phyloP scores from a whole-genome alignment of 2,113 vertebrate species.

The Tricholaema leucomelas region DNA sequence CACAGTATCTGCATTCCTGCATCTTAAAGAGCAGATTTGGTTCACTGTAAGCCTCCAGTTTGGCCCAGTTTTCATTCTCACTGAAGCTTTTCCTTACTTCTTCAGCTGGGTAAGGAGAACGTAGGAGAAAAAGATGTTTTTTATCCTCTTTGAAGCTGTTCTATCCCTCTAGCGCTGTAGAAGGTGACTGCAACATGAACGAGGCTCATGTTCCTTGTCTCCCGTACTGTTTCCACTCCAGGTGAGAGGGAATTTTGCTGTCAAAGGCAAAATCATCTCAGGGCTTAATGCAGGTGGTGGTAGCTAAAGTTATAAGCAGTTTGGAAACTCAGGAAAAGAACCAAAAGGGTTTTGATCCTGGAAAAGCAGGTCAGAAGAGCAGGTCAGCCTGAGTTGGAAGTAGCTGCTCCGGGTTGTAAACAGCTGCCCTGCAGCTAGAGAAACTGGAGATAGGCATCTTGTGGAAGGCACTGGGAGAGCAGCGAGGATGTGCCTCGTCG shows the following conservation, averaged over 20 bases:
- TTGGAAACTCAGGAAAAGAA: neutral
- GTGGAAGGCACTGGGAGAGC: neutral
- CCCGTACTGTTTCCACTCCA: neutral
- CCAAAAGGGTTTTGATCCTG: no score
- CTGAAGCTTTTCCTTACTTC: neutral
- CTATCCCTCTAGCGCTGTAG: no score
- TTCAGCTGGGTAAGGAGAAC: neutral
- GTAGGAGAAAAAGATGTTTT: neutral
- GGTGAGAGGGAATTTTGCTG: neutral
- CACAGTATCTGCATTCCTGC: neutral
- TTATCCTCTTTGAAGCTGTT: neutral
- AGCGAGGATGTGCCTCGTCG: neutral
- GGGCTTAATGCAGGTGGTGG: neutral
- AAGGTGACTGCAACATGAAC: neutral
- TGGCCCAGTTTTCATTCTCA: neutral
- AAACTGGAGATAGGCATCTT: neutral
- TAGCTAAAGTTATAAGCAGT: neutral
- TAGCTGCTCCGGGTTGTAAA: neutral
- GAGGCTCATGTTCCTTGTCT: rapidly evolving
- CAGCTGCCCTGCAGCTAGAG: neutral
- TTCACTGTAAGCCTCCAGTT: neutral
- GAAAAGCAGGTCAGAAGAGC: no score
- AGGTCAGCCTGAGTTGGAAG: neutral
- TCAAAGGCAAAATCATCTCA: neutral
- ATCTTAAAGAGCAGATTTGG: neutral